Evolutionary conservation across 2,797 vertebrate species (phyloP).

Genomic region (Leptatherina wallacei): DNA sequence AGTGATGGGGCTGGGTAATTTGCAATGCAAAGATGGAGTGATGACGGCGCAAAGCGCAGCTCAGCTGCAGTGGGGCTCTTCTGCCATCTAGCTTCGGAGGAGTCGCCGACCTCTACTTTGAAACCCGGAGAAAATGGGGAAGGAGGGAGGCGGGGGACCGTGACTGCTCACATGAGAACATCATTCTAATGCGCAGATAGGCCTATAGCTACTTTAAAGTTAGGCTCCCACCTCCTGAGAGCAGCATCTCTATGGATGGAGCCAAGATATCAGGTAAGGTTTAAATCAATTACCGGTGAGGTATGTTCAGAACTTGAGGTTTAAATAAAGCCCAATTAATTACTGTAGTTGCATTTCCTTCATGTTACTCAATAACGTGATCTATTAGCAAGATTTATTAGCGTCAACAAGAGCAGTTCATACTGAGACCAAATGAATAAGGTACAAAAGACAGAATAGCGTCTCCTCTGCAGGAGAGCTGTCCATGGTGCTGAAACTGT

Average conservation of each 20-base stretch:
- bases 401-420: slow-evolving; percentile 38
- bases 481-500: slow-evolving; percentile 72
- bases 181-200: not conserved
- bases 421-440: slow-evolving; percentile 32
- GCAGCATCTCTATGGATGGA: slow-evolving; percentile 7
- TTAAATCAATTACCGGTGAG: slow-evolving; percentile 22
- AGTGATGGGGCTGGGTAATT: slow-evolving; percentile 67
- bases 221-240: not conserved
- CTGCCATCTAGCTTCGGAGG: slow-evolving; percentile 84
- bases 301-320: slow-evolving; percentile 8
- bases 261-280: slow-evolving; percentile 7
- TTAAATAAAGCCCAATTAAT: slow-evolving; percentile 56
- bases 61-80: slow-evolving; percentile 80
- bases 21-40: slow-evolving; percentile 76
- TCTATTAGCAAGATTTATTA: slow-evolving; percentile 57
- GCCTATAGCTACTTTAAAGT: slow-evolving; percentile 9
- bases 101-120: slow-evolving; percentile 64
- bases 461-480: slow-evolving; percentile 36
- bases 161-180: slow-evolving; percentile 36
- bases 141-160: slow-evolving; percentile 18
- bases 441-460: not conserved
- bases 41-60: slow-evolving; percentile 67
- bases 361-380: slow-evolving; percentile 58
- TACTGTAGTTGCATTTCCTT: slow-evolving; percentile 53
- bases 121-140: slow-evolving; percentile 12